These are phyloP conservation scores for Slavum lentiscoides DNA, from an alignment of 2,888 invertebrate species.

Conservation along the genomic window DNA sequence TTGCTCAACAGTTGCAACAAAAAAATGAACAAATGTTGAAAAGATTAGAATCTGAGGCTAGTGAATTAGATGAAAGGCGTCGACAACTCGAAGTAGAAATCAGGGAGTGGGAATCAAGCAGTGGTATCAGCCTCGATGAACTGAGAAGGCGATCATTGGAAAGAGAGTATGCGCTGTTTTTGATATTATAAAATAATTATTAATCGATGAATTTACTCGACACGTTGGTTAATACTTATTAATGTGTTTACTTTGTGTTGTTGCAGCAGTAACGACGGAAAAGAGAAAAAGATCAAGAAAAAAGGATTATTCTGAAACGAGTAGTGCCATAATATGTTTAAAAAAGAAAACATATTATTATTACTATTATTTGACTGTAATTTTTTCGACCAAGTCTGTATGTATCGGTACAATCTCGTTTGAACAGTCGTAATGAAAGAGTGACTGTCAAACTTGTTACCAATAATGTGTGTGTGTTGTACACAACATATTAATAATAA, in stretches of 20 bases:
- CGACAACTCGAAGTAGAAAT: slow-evolving; percentile 83
- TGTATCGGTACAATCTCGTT: slow-evolving; percentile 42
- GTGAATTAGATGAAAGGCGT: slow-evolving; percentile 87
- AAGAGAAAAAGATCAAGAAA: slow-evolving; percentile 87
- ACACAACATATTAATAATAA: slow-evolving; percentile 27
- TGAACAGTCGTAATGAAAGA: slow-evolving; percentile 22
- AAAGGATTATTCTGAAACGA: slow-evolving; percentile 74
- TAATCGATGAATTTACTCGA: background rate
- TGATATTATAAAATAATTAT: background rate
- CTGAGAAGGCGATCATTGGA: slow-evolving; percentile 84
- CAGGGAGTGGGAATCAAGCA: slow-evolving; percentile 85
- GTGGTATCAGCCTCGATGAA: slow-evolving; percentile 87
- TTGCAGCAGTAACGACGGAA: slow-evolving; percentile 80
- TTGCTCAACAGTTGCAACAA: slow-evolving; percentile 69
- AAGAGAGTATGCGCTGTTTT: slow-evolving; percentile 72
- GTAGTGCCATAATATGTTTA: slow-evolving; percentile 47
- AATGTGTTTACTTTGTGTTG: slow-evolving; percentile 58
- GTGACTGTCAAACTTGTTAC: slow-evolving; percentile 46
- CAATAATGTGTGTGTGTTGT: slow-evolving; percentile 27
- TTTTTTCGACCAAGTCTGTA: slow-evolving; percentile 35
- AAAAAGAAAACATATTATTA: slow-evolving; percentile 30
- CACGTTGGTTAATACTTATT: slow-evolving; percentile 1
- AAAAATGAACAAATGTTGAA: slow-evolving; percentile 83
- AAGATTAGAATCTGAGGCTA: slow-evolving; percentile 83
- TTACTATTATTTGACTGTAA: slow-evolving; percentile 21